Conservation (phyloP, 2,888 invertebrate species). For the Didymodactylos carnosus region DNA sequence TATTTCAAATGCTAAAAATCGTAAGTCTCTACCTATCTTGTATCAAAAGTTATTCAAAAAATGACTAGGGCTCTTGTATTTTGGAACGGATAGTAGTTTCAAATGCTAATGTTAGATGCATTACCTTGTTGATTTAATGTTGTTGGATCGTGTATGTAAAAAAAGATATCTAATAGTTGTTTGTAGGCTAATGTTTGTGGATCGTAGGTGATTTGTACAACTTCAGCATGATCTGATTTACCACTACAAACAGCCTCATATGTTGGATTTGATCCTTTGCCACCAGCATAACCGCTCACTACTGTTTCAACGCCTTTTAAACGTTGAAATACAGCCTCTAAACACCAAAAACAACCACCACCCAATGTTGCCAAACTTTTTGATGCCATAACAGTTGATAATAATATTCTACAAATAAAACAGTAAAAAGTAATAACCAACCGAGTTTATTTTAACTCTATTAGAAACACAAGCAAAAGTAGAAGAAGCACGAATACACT, state of each 20-base stretch:
- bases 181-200: conserved; percentile 53
- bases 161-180: conserved; percentile 60
- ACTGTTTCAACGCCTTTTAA: conserved; percentile 8
- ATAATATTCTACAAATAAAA: background rate
- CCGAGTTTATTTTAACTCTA: too few species aligned
- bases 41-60: too few species aligned
- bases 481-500: too few species aligned
- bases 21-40: too few species aligned
- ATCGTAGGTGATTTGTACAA: conserved; percentile 72
- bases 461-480: background rate
- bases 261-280: background rate
- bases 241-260: conserved; percentile 8
- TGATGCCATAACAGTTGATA: background rate
- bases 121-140: conserved; percentile 10
- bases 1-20: conserved; percentile 26
- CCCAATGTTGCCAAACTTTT: conserved; percentile 6
- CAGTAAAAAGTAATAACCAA: background rate
- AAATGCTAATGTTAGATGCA: too few species aligned
- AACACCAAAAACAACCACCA: conserved; percentile 15
- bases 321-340: conserved; percentile 7
- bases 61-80: too few species aligned
- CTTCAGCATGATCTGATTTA: conserved; percentile 55
- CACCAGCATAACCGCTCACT: conserved; percentile 12
- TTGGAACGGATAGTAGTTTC: too few species aligned
- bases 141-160: conserved; percentile 77